These are phyloP conservation scores for Heliconius sara DNA, from an alignment of 2,888 invertebrate species.

Conservation along the genomic window DNA sequence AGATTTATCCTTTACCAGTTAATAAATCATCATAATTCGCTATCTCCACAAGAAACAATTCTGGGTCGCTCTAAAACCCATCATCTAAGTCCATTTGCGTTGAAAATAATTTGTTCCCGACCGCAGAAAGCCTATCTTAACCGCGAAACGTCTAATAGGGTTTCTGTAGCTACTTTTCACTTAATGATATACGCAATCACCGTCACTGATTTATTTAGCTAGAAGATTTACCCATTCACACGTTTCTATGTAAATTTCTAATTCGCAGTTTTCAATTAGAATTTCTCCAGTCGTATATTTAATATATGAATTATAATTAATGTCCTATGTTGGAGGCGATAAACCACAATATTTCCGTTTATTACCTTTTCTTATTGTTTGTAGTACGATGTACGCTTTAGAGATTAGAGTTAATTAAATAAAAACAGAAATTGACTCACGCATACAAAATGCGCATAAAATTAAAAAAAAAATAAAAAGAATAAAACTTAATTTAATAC, in stretches of 20 bases:
- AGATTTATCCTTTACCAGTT: neutral
- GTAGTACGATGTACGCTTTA: neutral
- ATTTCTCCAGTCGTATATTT: conserved; percentile 49
- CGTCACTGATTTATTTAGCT: conserved; percentile 49
- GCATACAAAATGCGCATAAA: neutral
- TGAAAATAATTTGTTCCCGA: conserved; percentile 42
- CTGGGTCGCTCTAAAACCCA: conserved; percentile 30
- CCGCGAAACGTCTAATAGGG: conserved; percentile 46
- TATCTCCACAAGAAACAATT: conserved; percentile 7
- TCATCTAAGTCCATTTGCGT: conserved; percentile 42
- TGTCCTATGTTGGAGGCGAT: conserved; percentile 36
- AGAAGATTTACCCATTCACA: conserved; percentile 49
- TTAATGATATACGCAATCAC: conserved; percentile 51
- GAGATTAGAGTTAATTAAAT: neutral
- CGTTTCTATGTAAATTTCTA: conserved; percentile 54
- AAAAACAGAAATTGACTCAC: neutral
- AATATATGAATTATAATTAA: conserved; percentile 41
- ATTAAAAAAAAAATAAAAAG: neutral
- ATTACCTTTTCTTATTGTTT: neutral
- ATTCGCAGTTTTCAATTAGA: conserved; percentile 52
- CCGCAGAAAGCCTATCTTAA: conserved; percentile 47
- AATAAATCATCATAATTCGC: conserved; percentile 10
- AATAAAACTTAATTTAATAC: too few species aligned
- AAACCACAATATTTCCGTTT: conserved; percentile 18
- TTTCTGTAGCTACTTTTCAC: conserved; percentile 47